Conservation (phyloP, 2,113 vertebrate genomes). For the Jaculus jaculus region DNA sequence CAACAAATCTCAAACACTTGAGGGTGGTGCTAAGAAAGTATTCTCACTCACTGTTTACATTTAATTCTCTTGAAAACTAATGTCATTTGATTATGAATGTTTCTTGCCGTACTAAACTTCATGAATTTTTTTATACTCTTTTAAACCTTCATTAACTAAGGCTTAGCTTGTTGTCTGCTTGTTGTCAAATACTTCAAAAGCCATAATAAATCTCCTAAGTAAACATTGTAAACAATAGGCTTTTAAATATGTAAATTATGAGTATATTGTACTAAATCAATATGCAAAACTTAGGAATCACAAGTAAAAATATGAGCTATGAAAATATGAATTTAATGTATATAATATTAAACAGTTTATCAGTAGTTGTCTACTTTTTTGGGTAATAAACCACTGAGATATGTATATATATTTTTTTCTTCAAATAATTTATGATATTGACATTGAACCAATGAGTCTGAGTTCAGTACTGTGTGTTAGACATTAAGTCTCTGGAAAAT, state of each 20-base stretch:
- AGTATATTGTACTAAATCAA: neutral
- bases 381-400: neutral
- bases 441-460: conserved; percentile 31
- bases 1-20: conserved; percentile 3
- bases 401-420: conserved; percentile 8
- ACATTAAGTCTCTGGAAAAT: conserved; percentile 15
- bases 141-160: conserved; percentile 32
- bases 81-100: conserved; percentile 36
- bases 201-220: conserved; percentile 7
- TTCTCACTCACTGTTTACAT: neutral
- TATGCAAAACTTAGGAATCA: neutral
- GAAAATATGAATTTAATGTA: neutral
- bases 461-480: conserved; percentile 10
- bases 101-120: neutral
- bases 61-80: neutral
- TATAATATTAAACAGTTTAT: conserved; percentile 20
- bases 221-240: neutral
- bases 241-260: neutral
- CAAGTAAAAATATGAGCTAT: conserved; percentile 20
- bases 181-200: conserved; percentile 10
- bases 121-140: conserved; percentile 24
- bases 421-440: conserved; percentile 32
- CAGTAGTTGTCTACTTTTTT: neutral
- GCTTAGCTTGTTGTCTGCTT: neutral
- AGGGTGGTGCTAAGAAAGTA: neutral